phyloP scores from a whole-genome alignment of 30 jellyfish, hydroid and myxozoan species.

The Turritopsis rubra region DNA sequence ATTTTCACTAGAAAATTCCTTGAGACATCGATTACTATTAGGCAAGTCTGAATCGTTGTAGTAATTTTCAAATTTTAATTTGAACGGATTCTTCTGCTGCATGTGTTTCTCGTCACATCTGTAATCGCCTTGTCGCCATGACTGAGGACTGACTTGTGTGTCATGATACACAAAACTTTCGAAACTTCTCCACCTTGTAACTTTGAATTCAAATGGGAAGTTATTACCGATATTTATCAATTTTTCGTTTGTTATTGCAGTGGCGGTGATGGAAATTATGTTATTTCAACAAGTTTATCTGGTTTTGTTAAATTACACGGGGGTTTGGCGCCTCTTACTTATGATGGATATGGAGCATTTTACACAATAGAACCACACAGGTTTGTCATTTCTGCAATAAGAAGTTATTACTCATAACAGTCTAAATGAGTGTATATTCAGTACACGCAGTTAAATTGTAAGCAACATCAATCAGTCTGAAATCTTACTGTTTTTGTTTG shows the following conservation, averaged over 20 bases:
- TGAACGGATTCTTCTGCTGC: not conserved
- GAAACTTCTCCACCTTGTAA: not conserved
- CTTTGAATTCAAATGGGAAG: not conserved
- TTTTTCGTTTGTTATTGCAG: constrained; percentile 55
- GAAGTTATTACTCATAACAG: too few relatives aligned
- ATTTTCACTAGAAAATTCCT: too few relatives aligned
- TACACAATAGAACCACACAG: constrained; percentile 62
- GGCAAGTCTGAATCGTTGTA: too few relatives aligned
- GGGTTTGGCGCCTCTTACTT: constrained; percentile 73
- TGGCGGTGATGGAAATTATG: constrained; percentile 83
- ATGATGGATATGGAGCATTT: constrained; percentile 81
- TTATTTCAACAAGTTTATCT: constrained; percentile 70
- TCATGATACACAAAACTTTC: not conserved
- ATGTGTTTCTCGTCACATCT: not conserved
- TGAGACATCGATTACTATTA: too few relatives aligned
- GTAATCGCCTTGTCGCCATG: not conserved
- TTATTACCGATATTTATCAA: not conserved
- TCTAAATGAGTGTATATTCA: too few relatives aligned
- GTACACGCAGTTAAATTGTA: too few relatives aligned
- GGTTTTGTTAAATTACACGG: constrained; percentile 53
- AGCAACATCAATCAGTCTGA: too few relatives aligned
- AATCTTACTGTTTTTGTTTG: too few relatives aligned
- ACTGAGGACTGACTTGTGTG: not conserved
- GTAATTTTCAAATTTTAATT: not conserved
- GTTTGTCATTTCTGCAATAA: constrained; percentile 23